Base-by-base conservation (phyloP, 2,113 vertebrate genomes). In the Rhinichthys klamathensis region DNA sequence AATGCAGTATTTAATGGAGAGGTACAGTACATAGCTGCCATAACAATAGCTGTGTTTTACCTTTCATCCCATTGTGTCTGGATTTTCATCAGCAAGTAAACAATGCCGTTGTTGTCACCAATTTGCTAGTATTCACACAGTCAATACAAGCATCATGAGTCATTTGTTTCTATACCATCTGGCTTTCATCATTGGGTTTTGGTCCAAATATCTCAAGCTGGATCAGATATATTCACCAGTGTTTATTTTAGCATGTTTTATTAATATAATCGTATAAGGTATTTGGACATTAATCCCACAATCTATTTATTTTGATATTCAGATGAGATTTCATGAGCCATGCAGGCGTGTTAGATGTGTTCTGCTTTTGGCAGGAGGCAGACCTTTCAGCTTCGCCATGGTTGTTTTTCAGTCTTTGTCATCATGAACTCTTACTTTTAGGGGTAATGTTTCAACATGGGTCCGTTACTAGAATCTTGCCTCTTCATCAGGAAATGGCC, bases 241-340 rank as follows among this genome's bases (percentile, higher is more conserved):
- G 63, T 72, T 82, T 72, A 81, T 46, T 81, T 81, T 23, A 51
- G 44, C 25, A 21, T 81, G 46, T 56, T 82, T 82, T 70, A 82
- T 82, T 82, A 82, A 70, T 56, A 72, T 82, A 56, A 82, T 51
- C 49, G 7, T 12, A 41, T 10, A 69, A 82, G 80, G 46, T 56
- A 54, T 82, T 82, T 82, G 80, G 80, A 82, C 49, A 35, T 70
- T 82, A 72, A 72, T 82, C 61, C 44, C 38, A 32, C 79, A 81
- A 81, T 81, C 80, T 70, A 35, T 82, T 82, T 82, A 82, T 82
- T 54, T 82, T 54, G 46, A 82, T 54, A 56, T 82, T 56, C 61
- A 56, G 49, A 82, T 70, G 65, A 72, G 65, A 82, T 70, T 82
- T 82, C 49, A 35, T 6, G 27, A 82, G 49, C 44, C 63, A n/a